Conservation (phyloP, 2,888 invertebrate species). For the Agonopterix arenella region DNA sequence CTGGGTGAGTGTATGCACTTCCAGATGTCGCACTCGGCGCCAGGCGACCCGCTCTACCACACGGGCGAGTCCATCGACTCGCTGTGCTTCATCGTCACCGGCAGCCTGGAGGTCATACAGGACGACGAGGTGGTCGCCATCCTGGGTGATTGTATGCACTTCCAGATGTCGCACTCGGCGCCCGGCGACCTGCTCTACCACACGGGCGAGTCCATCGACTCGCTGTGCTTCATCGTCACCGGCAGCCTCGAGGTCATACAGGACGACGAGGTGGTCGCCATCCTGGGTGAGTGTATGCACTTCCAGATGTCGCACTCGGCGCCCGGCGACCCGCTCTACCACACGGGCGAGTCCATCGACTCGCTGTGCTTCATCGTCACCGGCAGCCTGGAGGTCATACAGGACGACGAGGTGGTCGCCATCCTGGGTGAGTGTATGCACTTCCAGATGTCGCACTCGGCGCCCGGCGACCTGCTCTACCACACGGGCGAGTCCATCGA, state of each 20-base stretch:
- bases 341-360: conserved; percentile 99
- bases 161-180: conserved; percentile 98
- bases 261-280: conserved; percentile 99
- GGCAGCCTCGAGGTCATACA: conserved; percentile 99
- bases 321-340: conserved; percentile 98
- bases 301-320: conserved; percentile 99
- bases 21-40: conserved; percentile 98
- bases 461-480: conserved; percentile 98
- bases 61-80: conserved; percentile 99
- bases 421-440: conserved; percentile 99
- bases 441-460: conserved; percentile 98
- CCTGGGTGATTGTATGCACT: conserved; percentile 97
- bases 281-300: conserved; percentile 98
- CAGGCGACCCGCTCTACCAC: conserved; percentile 98
- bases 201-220: conserved; percentile 99
- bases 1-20: conserved; percentile 99
- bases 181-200: conserved; percentile 99
- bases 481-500: conserved; percentile 99
- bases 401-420: conserved; percentile 99
- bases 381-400: conserved; percentile 98
- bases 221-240: conserved; percentile 98
- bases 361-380: conserved; percentile 99
- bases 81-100: conserved; percentile 98
- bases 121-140: conserved; percentile 99
- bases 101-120: conserved; percentile 99